These are phyloP conservation scores for Gobiocypris rarus DNA, from an alignment of 2,113 vertebrate species.

Conservation along the genomic window DNA sequence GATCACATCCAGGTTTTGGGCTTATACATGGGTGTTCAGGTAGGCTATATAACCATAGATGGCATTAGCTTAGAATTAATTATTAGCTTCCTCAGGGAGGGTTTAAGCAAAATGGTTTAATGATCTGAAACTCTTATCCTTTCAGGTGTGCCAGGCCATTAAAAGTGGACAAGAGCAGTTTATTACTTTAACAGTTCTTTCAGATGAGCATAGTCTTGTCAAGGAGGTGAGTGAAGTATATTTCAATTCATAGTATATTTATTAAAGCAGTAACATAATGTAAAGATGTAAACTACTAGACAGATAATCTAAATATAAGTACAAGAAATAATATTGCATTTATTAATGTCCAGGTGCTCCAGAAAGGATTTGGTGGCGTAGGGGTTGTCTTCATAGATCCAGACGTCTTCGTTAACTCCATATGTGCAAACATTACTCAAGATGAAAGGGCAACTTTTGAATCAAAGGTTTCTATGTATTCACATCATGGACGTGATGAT, in stretches of 20 bases:
- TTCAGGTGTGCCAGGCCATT: slow-evolving; percentile 46
- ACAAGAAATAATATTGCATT: background rate
- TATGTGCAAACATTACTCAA: slow-evolving; percentile 8
- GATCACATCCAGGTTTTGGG: slow-evolving; percentile 20
- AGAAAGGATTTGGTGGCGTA: slow-evolving; percentile 47
- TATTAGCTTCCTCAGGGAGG: background rate
- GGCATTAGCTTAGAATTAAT: background rate
- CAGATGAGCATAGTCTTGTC: background rate
- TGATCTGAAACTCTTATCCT: background rate
- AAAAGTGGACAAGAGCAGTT: slow-evolving; percentile 44
- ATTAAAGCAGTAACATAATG: background rate
- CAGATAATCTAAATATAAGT: background rate
- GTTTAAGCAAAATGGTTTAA: background rate
- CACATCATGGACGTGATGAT: background rate
- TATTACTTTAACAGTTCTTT: slow-evolving; percentile 36
- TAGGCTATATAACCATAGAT: background rate
- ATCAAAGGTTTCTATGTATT: slow-evolving; percentile 27
- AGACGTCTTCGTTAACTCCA: slow-evolving; percentile 23
- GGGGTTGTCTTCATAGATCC: slow-evolving; percentile 43
- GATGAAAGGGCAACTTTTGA: slow-evolving; percentile 23
- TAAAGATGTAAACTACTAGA: background rate
- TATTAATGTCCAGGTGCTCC: slow-evolving; percentile 33
- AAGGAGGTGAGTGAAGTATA: slow-evolving; percentile 37
- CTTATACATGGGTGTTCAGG: slow-evolving; percentile 36
- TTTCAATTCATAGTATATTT: no score